Evolutionary conservation across 2,113 vertebrate genomes (phyloP).

Genomic region (Pitta sordida): DNA sequence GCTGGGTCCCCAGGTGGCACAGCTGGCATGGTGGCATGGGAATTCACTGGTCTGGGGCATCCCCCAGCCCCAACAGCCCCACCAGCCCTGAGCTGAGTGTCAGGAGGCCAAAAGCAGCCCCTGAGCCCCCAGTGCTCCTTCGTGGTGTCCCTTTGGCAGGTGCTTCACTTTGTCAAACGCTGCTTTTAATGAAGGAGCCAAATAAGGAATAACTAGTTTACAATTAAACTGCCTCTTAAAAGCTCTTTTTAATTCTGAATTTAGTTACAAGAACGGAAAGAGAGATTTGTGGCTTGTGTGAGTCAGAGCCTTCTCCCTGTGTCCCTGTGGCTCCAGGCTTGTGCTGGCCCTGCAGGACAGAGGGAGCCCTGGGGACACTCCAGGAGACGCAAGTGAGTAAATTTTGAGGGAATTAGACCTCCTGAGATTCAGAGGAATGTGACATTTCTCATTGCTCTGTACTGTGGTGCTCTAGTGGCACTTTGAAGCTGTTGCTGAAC

Average conservation of each 20-base stretch:
- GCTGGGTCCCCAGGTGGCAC: not conserved
- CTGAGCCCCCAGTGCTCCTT: not conserved
- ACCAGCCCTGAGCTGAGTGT: not conserved
- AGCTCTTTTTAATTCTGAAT: not conserved
- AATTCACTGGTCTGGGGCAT: fast-evolving
- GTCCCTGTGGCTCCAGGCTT: not conserved
- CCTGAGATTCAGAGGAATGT: not conserved
- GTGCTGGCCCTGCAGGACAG: not conserved
- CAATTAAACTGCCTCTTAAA: not conserved
- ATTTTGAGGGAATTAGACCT: not conserved
- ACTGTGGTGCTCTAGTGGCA: not conserved
- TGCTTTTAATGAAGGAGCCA: not conserved
- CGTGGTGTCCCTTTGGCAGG: not conserved
- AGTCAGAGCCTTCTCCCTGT: not conserved
- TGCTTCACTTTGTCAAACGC: not conserved
- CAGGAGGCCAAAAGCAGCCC: fast-evolving
- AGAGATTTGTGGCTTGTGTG: not conserved
- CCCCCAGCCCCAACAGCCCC: not conserved
- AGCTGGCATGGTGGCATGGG: not conserved
- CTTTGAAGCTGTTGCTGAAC: not conserved
- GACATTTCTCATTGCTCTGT: not conserved
- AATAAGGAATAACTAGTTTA: not conserved
- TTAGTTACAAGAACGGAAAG: not conserved
- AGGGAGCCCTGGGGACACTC: not conserved
- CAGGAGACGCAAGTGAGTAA: not conserved